Conservation (phyloP, 2,797 vertebrate species). For the Peromyscus eremicus region DNA sequence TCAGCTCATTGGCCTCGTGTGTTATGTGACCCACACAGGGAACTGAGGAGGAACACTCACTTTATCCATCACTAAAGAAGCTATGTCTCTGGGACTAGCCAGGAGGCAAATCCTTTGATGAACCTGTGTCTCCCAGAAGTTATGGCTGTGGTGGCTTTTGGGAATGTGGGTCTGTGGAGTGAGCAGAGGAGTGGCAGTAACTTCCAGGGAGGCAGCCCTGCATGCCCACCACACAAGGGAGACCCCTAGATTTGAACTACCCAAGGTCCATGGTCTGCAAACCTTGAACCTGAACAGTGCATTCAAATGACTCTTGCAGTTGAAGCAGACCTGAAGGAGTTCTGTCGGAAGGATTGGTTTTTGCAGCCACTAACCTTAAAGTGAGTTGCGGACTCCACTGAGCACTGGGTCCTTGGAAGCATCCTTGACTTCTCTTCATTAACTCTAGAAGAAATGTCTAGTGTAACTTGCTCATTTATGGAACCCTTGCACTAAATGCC, state of each 20-base stretch:
- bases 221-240: background rate
- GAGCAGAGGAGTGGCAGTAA: no score
- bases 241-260: background rate
- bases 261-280: background rate
- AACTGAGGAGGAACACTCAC: background rate
- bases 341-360: background rate
- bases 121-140: accelerated
- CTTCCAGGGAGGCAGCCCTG: background rate
- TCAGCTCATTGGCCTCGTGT: accelerated
- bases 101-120: background rate
- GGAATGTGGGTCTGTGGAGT: accelerated
- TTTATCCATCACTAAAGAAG: background rate
- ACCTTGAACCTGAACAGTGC: background rate
- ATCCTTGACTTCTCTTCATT: background rate
- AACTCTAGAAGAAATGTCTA: background rate
- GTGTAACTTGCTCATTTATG: background rate
- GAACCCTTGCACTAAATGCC: constrained; percentile 4
- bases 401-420: background rate
- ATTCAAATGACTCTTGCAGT: background rate
- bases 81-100: background rate
- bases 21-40: accelerated
- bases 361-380: background rate
- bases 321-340: constrained; percentile 23
- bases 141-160: background rate
- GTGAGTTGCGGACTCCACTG: background rate